A percentile compares a stretch with the other conserved stretches of the same genome.
phyloP scores from a whole-genome alignment of 2,888 invertebrate species.

The Dione juno region DNA sequence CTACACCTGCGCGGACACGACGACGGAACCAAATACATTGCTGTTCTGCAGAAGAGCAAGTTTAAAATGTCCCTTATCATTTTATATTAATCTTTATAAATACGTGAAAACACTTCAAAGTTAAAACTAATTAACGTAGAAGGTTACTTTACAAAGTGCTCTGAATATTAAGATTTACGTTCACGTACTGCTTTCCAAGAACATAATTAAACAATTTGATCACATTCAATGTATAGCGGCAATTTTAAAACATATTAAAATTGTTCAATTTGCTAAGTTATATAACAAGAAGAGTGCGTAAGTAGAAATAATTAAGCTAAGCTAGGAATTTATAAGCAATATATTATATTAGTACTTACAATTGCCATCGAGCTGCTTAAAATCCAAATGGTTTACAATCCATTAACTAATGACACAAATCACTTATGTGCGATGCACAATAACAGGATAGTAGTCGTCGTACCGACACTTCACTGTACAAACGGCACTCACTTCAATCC shows the following conservation, averaged over 20 bases:
- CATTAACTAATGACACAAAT: slow-evolving; percentile 68
- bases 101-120: not conserved
- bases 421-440: slow-evolving; percentile 69
- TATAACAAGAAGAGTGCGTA: not conserved
- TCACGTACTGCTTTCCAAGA: slow-evolving; percentile 10
- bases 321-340: not conserved
- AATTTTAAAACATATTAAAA: not conserved
- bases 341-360: slow-evolving; percentile 60
- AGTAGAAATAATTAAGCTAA: not conserved
- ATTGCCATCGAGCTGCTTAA: slow-evolving; percentile 66
- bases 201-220: not conserved
- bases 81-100: not conserved
- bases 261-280: not conserved
- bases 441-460: slow-evolving; percentile 57
- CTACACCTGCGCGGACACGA: slow-evolving; percentile 53
- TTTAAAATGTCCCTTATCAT: slow-evolving; percentile 39
- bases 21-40: slow-evolving; percentile 41
- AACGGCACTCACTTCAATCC: slow-evolving; percentile 59
- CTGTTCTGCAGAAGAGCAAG: slow-evolving; percentile 14
- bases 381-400: slow-evolving; percentile 73
- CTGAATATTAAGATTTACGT: not conserved
- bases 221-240: not conserved
- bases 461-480: slow-evolving; percentile 67
- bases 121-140: no score
- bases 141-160: not conserved